phyloP scores from a whole-genome alignment of 2,888 invertebrate genomes.

The Axea sp. region DNA sequence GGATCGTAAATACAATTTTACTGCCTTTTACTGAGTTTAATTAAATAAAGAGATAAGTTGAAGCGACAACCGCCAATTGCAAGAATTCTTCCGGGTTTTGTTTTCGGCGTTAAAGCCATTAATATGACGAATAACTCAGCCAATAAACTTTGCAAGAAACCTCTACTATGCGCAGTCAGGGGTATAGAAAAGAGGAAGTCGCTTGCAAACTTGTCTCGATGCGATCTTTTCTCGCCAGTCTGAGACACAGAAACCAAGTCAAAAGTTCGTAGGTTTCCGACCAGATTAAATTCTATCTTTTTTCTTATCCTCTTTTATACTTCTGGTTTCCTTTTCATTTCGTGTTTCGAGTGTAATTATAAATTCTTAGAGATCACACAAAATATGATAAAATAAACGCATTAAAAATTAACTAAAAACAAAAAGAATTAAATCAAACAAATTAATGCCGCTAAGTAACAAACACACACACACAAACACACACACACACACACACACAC shows the following conservation, averaged over 20 bases:
- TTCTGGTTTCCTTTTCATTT: too few relatives aligned
- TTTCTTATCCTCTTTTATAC: too few relatives aligned
- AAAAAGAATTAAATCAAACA: too few relatives aligned
- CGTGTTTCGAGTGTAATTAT: too few relatives aligned
- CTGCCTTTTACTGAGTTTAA: slow-evolving; percentile 64
- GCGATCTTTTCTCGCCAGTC: slow-evolving; percentile 32
- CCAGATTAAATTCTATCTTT: too few relatives aligned
- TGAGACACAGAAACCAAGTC: slow-evolving; percentile 20
- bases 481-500: too few relatives aligned
- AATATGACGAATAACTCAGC: slow-evolving; percentile 35
- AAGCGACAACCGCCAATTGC: slow-evolving; percentile 28
- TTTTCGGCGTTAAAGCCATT: slow-evolving; percentile 36
- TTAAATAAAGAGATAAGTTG: slow-evolving; percentile 65
- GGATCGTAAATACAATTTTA: slow-evolving; percentile 69
- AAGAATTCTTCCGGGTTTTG: slow-evolving; percentile 23
- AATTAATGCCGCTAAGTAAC: too few relatives aligned
- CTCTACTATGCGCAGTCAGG: slow-evolving; percentile 30
- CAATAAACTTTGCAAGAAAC: slow-evolving; percentile 35
- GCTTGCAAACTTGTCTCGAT: slow-evolving; percentile 20
- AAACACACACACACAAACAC: too few relatives aligned
- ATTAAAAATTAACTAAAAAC: too few relatives aligned
- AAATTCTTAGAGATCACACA: too few relatives aligned
- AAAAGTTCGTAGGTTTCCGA: too few relatives aligned
- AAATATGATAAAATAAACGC: too few relatives aligned
- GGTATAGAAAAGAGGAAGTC: slow-evolving; percentile 45